phyloP scores from a whole-genome alignment of 1,140 invertebrate genomes.

The Magallana angulata region DNA sequence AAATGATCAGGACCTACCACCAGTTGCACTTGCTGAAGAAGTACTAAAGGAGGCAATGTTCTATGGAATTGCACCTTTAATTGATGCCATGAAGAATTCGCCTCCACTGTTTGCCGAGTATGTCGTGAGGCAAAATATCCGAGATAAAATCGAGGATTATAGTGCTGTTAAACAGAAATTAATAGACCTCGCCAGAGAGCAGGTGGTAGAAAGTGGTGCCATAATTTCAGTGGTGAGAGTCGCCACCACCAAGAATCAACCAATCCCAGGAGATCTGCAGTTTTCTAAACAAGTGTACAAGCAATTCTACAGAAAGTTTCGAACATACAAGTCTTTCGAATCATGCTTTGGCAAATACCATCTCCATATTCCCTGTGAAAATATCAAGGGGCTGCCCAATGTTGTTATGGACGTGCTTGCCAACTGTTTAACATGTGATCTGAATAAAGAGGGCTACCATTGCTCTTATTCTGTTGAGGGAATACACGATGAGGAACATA shows the following conservation, averaged over 20 bases:
- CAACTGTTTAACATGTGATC: conserved; percentile 57
- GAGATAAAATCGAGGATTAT: conserved; percentile 61
- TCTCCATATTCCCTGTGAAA: conserved; percentile 59
- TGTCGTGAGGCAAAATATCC: conserved; percentile 62
- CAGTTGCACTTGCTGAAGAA: conserved; percentile 55
- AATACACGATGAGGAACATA: conserved; percentile 59
- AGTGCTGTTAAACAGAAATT: conserved; percentile 58
- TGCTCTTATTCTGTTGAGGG: conserved; percentile 49
- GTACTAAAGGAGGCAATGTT: conserved; percentile 64
- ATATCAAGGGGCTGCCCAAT: conserved; percentile 60
- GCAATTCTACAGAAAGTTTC: conserved; percentile 64
- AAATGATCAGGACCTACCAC: conserved; percentile 62
- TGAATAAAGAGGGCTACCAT: conserved; percentile 57
- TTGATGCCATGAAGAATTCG: conserved; percentile 59
- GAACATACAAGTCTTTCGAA: conserved; percentile 62
- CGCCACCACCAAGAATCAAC: conserved; percentile 64
- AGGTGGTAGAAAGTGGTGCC: conserved; percentile 59
- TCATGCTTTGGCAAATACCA: conserved; percentile 63
- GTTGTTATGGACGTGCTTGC: conserved; percentile 60
- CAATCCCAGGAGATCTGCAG: conserved; percentile 63
- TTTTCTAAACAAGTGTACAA: conserved; percentile 67
- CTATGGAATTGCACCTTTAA: conserved; percentile 62
- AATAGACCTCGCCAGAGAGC: conserved; percentile 57
- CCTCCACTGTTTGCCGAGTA: conserved; percentile 65
- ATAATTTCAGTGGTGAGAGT: conserved; percentile 58